A percentile compares a stretch with the other conserved stretches of the same genome.
Evolutionary conservation across 2,797 vertebrate species (phyloP).

Genomic region (Coregonus sp.): DNA sequence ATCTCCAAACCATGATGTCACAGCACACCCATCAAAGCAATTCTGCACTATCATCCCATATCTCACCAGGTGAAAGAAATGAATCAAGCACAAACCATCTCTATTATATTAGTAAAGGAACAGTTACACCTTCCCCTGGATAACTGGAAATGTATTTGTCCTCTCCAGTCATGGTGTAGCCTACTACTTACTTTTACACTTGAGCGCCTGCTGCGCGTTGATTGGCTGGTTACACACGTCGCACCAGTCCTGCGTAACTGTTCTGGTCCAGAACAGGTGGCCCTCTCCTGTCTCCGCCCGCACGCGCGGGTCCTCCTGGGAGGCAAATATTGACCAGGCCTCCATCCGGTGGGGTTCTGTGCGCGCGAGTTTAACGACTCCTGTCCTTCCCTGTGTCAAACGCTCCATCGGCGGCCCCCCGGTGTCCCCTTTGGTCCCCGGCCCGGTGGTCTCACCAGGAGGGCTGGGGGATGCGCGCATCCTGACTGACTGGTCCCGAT

Average conservation of each 20-base stretch:
- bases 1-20: neutral
- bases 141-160: neutral
- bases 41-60: neutral
- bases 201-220: conserved; percentile 72
- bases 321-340: conserved; percentile 88
- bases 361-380: conserved; percentile 76
- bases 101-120: neutral
- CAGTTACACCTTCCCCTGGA: neutral
- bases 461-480: conserved; percentile 39
- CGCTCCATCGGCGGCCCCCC: conserved; percentile 58
- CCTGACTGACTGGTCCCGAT: conserved; percentile 37
- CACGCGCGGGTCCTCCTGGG: conserved; percentile 73
- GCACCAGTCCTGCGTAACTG: conserved; percentile 83
- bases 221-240: conserved; percentile 85
- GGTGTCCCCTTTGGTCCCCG: conserved; percentile 8
- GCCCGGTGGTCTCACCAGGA: conserved; percentile 22
- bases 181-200: conserved; percentile 83
- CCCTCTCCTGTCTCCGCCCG: conserved; percentile 81
- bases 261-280: conserved; percentile 75
- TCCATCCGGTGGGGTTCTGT: conserved; percentile 78
- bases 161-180: neutral
- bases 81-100: too few species aligned
- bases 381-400: conserved; percentile 73
- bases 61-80: neutral
- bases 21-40: neutral